Evolutionary conservation across 2,888 invertebrate species (phyloP), one percentile per base, ranked within the genome.

Genomic region (Phengaris alcon): DNA sequence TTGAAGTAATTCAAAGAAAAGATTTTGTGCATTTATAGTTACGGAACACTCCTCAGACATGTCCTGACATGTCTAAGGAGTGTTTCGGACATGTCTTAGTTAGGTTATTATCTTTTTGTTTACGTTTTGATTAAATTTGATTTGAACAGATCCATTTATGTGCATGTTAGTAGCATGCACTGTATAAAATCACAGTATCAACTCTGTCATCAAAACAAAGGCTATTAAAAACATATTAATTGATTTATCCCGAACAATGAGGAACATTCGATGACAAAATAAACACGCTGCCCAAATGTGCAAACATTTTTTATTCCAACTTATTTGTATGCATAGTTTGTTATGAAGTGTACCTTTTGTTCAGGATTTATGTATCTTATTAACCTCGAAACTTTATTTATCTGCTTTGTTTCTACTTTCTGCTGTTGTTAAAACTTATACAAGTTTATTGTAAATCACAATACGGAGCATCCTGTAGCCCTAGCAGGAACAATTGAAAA

Each of bases 141-240:
- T 35, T 2, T 35, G 35, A 35, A 48, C 48, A 7, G 6, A 48
- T 5, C 48, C 48, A 48, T 48, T 48, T 48, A 1, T 48, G 8
- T 48, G 6, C 48, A 48, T 6, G 8, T 48, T 48, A 48, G 48
- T 48, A 48, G 48, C 48, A 48, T 35, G 0, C 52, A 12, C 35
- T 12, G 12, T 10, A 64, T 12, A 64, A 59, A 64, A 64, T 64
- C 35, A 64, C 70, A 51, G 51, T 5, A 15, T 48, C 51, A 4
- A 70, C 51, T 70, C 22, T 51, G n/a, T 69, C 46, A 48, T 13
- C 15, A 69, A 69, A 70, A 22, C 22, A 70, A 70, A 70, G 70
- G 51, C 70, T 12, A 70, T 70, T 22, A 51, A 70, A 70, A 70
- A 70, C 70, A 51, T 70, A 70, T 70, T 70, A 51, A 70, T 51